These are phyloP conservation scores for Tetramorium parvispinum DNA, from an alignment of 1,140 invertebrate species.

Conservation along the genomic window DNA sequence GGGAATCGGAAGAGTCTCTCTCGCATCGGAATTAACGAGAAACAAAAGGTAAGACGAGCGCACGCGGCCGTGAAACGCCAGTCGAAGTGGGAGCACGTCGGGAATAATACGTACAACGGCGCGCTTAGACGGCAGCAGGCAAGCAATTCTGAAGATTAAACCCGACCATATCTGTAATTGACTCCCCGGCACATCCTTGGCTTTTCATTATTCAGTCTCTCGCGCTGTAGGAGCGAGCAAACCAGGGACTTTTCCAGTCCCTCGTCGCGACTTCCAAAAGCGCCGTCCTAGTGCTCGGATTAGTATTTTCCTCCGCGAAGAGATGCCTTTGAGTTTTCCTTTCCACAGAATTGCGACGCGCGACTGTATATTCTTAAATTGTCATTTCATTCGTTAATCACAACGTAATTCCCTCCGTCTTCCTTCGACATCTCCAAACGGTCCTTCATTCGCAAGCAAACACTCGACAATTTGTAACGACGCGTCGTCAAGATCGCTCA, in stretches of 20 bases:
- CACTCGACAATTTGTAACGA: slow-evolving; percentile 11
- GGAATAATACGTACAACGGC: slow-evolving; percentile 51
- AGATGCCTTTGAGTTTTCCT: slow-evolving; percentile 20
- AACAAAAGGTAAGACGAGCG: slow-evolving; percentile 1
- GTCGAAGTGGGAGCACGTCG: not conserved
- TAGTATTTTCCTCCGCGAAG: not conserved
- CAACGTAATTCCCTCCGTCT: not conserved
- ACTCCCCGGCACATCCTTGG: slow-evolving; percentile 53
- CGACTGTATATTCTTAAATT: not conserved
- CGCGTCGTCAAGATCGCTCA: not conserved
- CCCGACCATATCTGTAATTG: slow-evolving; percentile 59
- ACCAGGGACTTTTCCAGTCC: slow-evolving; percentile 40
- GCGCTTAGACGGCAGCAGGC: slow-evolving; percentile 49
- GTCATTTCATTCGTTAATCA: slow-evolving; percentile 8
- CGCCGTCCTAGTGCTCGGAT: not conserved
- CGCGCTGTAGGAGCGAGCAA: not conserved
- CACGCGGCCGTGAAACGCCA: slow-evolving; percentile 41
- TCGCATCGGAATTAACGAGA: slow-evolving; percentile 39
- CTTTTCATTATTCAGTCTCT: slow-evolving; percentile 54
- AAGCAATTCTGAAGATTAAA: slow-evolving; percentile 63
- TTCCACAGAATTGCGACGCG: not conserved
- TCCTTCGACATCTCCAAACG: too few species aligned
- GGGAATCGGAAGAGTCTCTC: slow-evolving; percentile 14
- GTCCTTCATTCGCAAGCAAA: not conserved
- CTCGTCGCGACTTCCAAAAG: slow-evolving; percentile 7